Conservation (phyloP, 1,140 invertebrate species). For the Calliopsis andreniformis region DNA sequence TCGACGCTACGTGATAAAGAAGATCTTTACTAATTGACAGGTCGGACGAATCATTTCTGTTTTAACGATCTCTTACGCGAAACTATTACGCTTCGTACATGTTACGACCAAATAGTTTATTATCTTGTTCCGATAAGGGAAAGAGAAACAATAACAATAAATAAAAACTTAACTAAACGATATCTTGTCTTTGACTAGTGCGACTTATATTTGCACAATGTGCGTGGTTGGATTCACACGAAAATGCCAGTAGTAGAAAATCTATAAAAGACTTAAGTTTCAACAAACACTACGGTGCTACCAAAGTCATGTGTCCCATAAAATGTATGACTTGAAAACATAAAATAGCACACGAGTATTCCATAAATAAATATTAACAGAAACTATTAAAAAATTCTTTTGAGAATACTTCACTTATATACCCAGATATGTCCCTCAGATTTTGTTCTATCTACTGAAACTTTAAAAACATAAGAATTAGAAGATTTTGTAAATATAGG, state of each 20-base stretch:
- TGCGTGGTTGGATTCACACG: background rate
- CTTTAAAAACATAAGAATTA: no score
- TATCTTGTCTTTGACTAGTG: no score
- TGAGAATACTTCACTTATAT: no score
- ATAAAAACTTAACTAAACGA: background rate
- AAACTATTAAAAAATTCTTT: background rate
- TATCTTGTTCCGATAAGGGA: background rate
- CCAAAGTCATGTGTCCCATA: background rate
- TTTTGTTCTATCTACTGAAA: no score
- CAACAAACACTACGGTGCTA: background rate
- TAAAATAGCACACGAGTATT: background rate
- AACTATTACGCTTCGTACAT: background rate
- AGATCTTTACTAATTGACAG: slow-evolving; percentile 1
- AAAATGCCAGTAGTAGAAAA: background rate
- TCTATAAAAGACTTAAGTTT: background rate
- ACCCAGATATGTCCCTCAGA: background rate
- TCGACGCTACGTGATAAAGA: background rate
- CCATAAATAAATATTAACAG: slow-evolving; percentile 14
- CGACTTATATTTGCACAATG: background rate
- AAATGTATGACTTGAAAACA: no score
- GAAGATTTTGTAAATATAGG: no score
- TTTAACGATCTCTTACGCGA: background rate
- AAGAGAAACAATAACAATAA: background rate
- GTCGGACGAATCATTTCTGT: background rate
- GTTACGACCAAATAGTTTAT: background rate